Evolutionary conservation across 2,888 invertebrate genomes (phyloP), one percentile per base, ranked within the genome.

Genomic region (Ichneumoninae sp.): DNA sequence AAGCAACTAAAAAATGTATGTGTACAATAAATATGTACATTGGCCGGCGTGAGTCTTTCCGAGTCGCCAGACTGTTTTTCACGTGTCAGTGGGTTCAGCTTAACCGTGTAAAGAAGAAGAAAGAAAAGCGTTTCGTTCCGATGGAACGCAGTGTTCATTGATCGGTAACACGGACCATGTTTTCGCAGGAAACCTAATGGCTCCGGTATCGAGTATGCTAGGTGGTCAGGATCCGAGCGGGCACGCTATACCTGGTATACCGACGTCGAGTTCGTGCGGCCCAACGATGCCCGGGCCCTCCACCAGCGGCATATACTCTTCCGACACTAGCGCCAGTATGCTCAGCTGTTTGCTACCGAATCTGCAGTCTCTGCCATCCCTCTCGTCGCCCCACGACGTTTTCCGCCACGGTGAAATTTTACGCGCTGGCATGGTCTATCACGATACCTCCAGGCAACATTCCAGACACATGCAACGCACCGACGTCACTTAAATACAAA

Each of bases 351-450:
- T 92, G 44, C 85, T 92, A 68, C 91, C 92, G 19, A 84, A 84
- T 81, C 85, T 91, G 57, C 90, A 91, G 50, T 87, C 91, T 26
- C 83, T 92, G 68, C 88, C 91, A 50, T 86, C 91, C 16, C 85
- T 92, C 4, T 89, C 90, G n/a, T 87, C 90, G 19, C 88, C 91
- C 0, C 91, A 92, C 83, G 91, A 92, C 76, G 88, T 91, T 40
- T 91, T 91, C 79, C 91, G 91, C 33, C 91, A 92, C 75, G 88
- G 90, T 6, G 91, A 92, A 85, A 90, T 92, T 87, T 77, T 92
- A 26, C 87, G 91, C 16, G 91, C 90, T 13, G 91, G 91, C 10
- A 90, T 92, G 75, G 90, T 89, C 19, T 91, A 92, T 74, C 91
- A 91, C 69, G 92, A 92, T 57, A 86, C 91, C 1, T 87, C 91